Base-by-base conservation (phyloP, 92 coral and sea anemone species). In the Pocillopora meandrina region DNA sequence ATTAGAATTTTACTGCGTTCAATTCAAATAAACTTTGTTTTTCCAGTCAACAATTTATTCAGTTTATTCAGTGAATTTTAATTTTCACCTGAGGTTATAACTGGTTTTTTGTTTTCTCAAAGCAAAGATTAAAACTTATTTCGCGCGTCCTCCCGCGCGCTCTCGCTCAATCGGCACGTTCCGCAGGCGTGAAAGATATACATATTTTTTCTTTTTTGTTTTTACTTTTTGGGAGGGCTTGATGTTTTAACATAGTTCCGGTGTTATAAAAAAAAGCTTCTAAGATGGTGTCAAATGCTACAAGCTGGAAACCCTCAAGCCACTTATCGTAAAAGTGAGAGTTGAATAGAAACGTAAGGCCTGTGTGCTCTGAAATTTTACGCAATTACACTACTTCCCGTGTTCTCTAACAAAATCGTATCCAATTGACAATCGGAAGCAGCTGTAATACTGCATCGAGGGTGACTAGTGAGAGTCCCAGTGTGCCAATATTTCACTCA, bases 251-350 rank as follows among this genome's bases (percentile, higher is more conserved):
- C 64, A 59, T 17, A 71, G 85, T 71, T 81, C 85, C 85, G 85
- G 77, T 34, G 85, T 36, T 42, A 42, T 42, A 65, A 71, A 57
- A 71, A 23, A 26, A 10, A 61, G 16, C 16, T 15, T 17, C 20
- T 70, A 17, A 55, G 3, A 16, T 61, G 36, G 60, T 78, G 82
- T 57, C 80, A 61, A 76, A 60, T 70, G 74, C 55, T 35, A 70
- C 55, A 31, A 61, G n/a, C 74, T 59, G 35, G 47, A 58, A 20
- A 20, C 85, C 31, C 67, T 81, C 77, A 19, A 71, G n/a, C 23
- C 49, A 81, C 85, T 81, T 81, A 67, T 81, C 77, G 60, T 34
- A 57, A 42, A 63, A 81, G 72, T 81, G 67, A 59, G 52, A 81
- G 60, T 26, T 17, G 84, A 80, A 68, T 68, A 23, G 77, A 71